A percentile compares a stretch with the other conserved stretches of the same genome.
These are phyloP conservation scores for Popillia japonica DNA, from an alignment of 1,140 invertebrate species.

Conservation along the genomic window DNA sequence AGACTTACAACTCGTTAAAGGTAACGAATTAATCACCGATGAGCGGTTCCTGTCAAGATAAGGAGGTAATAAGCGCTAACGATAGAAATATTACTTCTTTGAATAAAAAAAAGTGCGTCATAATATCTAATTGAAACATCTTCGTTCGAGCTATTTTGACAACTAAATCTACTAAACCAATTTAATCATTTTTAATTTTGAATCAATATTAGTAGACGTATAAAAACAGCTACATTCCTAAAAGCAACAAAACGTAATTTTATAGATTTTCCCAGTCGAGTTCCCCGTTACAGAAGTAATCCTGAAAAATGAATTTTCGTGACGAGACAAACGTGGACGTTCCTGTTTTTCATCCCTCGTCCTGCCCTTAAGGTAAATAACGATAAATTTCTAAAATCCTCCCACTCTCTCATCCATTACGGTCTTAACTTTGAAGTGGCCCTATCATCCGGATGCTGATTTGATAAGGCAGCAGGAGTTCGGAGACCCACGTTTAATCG, in stretches of 20 bases:
- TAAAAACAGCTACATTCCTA: too few relatives aligned
- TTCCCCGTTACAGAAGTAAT: too few relatives aligned
- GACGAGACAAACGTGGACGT: background rate
- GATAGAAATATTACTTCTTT: background rate
- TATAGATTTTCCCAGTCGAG: too few relatives aligned
- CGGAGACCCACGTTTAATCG: slow-evolving; percentile 48
- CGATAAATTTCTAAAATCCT: slow-evolving; percentile 46
- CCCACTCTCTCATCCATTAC: slow-evolving; percentile 45
- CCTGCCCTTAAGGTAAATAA: slow-evolving; percentile 50
- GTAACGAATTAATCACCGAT: background rate
- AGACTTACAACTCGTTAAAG: background rate
- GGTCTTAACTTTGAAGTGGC: slow-evolving; percentile 47
- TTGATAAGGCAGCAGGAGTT: slow-evolving; percentile 46
- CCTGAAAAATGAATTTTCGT: slow-evolving; percentile 20
- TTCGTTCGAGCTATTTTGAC: too few relatives aligned
- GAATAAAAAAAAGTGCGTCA: too few relatives aligned
- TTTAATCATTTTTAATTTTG: too few relatives aligned
- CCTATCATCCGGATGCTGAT: slow-evolving; percentile 49
- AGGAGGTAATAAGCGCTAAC: background rate
- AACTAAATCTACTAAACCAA: too few relatives aligned
- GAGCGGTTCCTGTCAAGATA: background rate
- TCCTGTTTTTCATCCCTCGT: slow-evolving; percentile 39
- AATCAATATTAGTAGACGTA: too few relatives aligned
- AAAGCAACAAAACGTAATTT: too few relatives aligned
- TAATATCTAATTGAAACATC: too few relatives aligned